Percentiles rank a stretch among this genome's conserved stretches.
phyloP scores from a whole-genome alignment of 2,797 vertebrate genomes.

The Helostoma temminkii region DNA sequence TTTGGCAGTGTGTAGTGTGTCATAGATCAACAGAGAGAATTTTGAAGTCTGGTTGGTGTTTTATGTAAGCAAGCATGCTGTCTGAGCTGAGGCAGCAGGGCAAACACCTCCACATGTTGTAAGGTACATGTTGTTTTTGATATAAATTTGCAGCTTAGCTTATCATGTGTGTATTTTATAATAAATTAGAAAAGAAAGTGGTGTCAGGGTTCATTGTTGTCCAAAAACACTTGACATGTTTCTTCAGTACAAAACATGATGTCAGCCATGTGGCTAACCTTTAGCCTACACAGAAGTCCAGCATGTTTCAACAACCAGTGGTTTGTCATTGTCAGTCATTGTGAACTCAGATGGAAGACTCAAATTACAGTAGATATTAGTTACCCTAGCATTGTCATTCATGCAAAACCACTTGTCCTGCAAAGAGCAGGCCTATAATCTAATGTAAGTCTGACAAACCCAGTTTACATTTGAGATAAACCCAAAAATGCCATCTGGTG shows the following conservation, averaged over 20 bases:
- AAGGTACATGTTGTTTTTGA: no score
- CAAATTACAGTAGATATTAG: constrained; percentile 22
- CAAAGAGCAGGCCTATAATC: constrained; percentile 18
- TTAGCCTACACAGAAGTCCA: neutral
- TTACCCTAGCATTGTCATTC: neutral
- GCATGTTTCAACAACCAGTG: constrained; percentile 8
- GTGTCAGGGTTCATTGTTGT: no score
- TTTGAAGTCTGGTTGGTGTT: no score
- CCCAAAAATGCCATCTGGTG: constrained; percentile 23
- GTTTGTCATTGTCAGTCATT: constrained; percentile 37
- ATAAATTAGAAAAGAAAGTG: no score
- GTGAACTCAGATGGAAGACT: constrained; percentile 14
- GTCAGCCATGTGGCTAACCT: neutral
- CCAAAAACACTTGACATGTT: no score
- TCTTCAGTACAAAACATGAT: neutral
- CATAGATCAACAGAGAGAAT: no score
- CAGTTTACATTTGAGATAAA: constrained; percentile 25
- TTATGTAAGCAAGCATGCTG: no score
- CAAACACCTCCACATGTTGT: no score
- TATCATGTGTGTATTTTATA: no score
- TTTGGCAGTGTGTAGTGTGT: no score
- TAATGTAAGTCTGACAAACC: constrained; percentile 25
- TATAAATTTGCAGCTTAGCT: no score
- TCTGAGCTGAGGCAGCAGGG: no score
- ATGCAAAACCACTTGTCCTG: constrained; percentile 34